phyloP scores from a whole-genome alignment of 1,140 invertebrate genomes.

The Philopotamus ludificatus region DNA sequence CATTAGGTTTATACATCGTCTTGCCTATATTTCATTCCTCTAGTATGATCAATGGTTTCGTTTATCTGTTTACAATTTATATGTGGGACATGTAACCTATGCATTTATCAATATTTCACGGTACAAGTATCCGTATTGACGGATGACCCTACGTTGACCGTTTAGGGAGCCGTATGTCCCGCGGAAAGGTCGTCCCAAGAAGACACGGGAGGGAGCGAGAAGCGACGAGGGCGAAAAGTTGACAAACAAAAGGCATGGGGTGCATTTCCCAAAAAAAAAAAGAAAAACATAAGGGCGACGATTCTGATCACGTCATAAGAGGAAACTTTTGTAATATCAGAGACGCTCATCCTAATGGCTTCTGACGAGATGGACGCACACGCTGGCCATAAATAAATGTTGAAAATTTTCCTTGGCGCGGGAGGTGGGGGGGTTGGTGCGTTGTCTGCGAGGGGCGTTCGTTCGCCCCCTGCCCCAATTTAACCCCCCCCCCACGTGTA shows the following conservation, averaged over 20 bases:
- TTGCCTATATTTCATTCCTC: too few relatives aligned
- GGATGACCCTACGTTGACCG: too few relatives aligned
- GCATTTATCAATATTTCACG: too few relatives aligned
- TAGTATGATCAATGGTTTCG: too few relatives aligned
- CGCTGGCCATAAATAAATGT: not conserved
- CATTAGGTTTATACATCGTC: too few relatives aligned
- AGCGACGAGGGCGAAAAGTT: constrained; percentile 13
- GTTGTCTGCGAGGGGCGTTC: not conserved
- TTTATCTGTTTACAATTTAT: too few relatives aligned
- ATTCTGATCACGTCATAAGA: constrained; percentile 36
- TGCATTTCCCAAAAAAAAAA: not conserved
- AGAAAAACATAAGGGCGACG: constrained; percentile 27
- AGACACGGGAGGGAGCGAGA: not conserved
- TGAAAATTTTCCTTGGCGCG: not conserved
- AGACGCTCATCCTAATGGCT: constrained; percentile 33
- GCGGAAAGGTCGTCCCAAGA: not conserved
- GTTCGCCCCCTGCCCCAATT: constrained; percentile 33
- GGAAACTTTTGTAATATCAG: constrained; percentile 37
- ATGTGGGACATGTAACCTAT: too few relatives aligned
- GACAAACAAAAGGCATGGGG: constrained; percentile 25
- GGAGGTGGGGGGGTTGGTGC: not conserved
- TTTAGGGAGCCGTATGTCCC: not conserved
- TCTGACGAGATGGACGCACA: not conserved
- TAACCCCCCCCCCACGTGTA: constrained; percentile 31
- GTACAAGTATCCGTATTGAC: too few relatives aligned